Percentiles rank a stretch among this genome's conserved stretches.
These are phyloP conservation scores for Menidia menidia DNA, from an alignment of 2,797 vertebrate genomes.

Conservation along the genomic window DNA sequence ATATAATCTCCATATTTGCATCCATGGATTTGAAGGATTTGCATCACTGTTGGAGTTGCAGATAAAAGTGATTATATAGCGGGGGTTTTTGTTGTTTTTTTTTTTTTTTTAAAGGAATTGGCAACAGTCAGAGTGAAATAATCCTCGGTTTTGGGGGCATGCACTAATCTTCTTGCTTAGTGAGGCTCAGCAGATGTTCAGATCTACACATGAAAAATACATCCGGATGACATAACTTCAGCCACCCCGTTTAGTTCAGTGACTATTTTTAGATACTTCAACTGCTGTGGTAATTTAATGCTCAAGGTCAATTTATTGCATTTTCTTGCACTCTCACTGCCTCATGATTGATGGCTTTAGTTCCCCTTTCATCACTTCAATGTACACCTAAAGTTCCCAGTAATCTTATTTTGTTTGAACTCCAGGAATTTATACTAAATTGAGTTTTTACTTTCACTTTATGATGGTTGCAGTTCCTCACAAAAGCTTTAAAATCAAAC, in stretches of 20 bases:
- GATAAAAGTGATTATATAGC: conserved; percentile 23
- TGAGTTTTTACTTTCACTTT: not conserved
- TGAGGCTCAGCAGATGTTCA: conserved; percentile 51
- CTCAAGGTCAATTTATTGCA: not conserved
- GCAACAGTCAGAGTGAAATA: conserved; percentile 15
- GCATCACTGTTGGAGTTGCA: not conserved
- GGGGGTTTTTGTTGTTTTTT: too few relatives aligned
- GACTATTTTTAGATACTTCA: not conserved
- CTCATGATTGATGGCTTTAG: too few relatives aligned
- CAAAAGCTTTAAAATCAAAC: too few relatives aligned
- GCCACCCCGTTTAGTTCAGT: not conserved
- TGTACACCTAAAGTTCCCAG: not conserved
- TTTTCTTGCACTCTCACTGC: too few relatives aligned
- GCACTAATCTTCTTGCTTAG: conserved; percentile 38
- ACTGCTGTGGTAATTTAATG: not conserved
- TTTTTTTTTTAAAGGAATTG: conserved; percentile 17
- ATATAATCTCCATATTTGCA: not conserved
- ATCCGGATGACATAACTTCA: not conserved
- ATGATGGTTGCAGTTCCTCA: too few relatives aligned
- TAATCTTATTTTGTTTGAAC: not conserved
- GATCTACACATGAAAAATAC: not conserved
- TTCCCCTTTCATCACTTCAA: not conserved
- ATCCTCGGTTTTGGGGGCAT: conserved; percentile 41
- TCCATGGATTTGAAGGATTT: conserved; percentile 1
- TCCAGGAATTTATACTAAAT: not conserved